These are phyloP conservation scores for Litoditis marina DNA, from an alignment of 2,888 invertebrate species.

Conservation along the genomic window DNA sequence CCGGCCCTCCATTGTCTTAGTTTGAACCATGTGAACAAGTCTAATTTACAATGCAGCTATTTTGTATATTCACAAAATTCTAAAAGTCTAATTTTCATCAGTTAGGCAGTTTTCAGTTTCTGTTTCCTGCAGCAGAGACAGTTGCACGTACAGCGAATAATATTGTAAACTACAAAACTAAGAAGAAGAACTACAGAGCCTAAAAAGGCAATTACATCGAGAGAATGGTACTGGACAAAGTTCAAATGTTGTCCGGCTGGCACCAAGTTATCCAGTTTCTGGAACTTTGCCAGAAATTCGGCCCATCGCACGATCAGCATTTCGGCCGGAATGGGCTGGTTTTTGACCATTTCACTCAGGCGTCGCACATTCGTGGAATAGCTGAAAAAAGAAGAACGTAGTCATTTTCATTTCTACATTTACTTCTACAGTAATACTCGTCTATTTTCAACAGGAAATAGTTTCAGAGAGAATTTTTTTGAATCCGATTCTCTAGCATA, in stretches of 20 bases:
- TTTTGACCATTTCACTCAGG: slow-evolving; percentile 39
- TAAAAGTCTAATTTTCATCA: background rate
- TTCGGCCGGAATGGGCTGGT: slow-evolving; percentile 41
- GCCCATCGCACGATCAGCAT: slow-evolving; percentile 44
- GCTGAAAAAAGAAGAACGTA: too few relatives aligned
- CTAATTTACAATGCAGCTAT: too few relatives aligned
- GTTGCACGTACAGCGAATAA: background rate
- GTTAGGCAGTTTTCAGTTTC: background rate
- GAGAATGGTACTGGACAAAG: slow-evolving; percentile 41
- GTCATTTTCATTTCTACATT: too few relatives aligned
- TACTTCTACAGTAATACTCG: background rate
- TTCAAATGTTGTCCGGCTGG: slow-evolving; percentile 41
- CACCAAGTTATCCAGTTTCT: slow-evolving; percentile 32
- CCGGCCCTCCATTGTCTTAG: too few relatives aligned
- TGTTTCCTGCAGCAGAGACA: background rate
- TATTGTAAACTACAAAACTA: slow-evolving; percentile 22
- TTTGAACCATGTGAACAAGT: too few relatives aligned
- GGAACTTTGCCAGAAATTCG: slow-evolving; percentile 47
- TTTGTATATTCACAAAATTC: too few relatives aligned
- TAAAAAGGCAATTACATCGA: slow-evolving; percentile 40
- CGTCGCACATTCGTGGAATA: slow-evolving; percentile 30
- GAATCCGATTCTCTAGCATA: too few relatives aligned
- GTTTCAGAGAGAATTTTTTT: too few relatives aligned
- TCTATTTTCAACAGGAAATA: too few relatives aligned
- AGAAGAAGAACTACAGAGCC: slow-evolving; percentile 18